Evolutionary conservation across 2,797 vertebrate genomes (phyloP), one percentile per base, ranked within the genome.

Genomic region (Hydrophis major): DNA sequence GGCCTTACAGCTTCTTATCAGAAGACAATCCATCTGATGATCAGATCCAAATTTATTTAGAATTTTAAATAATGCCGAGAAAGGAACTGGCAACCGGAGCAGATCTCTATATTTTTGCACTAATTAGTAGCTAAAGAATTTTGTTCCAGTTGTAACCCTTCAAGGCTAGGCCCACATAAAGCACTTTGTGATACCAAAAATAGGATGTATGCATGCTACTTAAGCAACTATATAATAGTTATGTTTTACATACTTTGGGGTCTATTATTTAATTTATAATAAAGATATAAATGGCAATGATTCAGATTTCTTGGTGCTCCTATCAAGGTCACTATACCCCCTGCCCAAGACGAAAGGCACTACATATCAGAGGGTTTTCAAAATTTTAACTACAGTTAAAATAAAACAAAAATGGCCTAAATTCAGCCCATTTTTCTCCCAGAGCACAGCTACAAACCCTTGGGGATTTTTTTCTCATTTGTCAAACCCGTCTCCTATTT

Each of bases 251-350:
- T 47, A 83, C 10, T 2, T 83, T 11, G 37, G 74, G 11, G 28
- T 12, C 28, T 90, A 66, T 66, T 89, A 14, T 60, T 89, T 89
- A 61, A 50, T 69, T 90, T 90, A 69, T 69, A 57, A 32, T 25
- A 93, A 7, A 94, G 0, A 42, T 60, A 53, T 56, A 89, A 10
- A n/a, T 90, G 61, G 14, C 7, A 93, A 4, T 55, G 86, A 61
- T 42, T 92, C 83, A 89, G 47, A 5, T 69, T 57, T 32, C 60
- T 47, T 63, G 89, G 74, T 66, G 93, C 47, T 57, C 94, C 89
- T 69, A 78, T 92, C 55, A 20, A 89, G 12, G 59, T 89, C 94
- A 93, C 56, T 22, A 14, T 59, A 50, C 63, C 25, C 12, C 13
- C 47, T 25, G 12, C 53, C 83, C 63, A 37, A 91, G 56, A 60